These are phyloP conservation scores for Erebia palarica DNA, from an alignment of 2,888 invertebrate genomes.

Conservation along the genomic window DNA sequence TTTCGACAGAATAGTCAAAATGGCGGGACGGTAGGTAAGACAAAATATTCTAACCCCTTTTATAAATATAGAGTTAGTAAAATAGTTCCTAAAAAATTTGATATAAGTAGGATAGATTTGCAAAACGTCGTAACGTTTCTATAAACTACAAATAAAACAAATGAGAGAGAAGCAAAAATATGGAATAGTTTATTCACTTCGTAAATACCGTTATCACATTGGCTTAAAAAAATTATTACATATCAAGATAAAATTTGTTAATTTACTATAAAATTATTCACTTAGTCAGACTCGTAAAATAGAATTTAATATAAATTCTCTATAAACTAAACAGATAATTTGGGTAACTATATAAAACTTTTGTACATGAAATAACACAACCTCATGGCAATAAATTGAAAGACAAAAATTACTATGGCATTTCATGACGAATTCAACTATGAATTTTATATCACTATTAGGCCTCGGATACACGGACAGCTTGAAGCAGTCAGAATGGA, in stretches of 20 bases:
- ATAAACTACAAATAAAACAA: slow-evolving; percentile 28
- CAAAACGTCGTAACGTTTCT: background rate
- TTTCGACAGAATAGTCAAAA: no score
- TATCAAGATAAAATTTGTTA: slow-evolving; percentile 59
- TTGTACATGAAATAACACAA: slow-evolving; percentile 78
- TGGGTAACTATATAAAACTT: slow-evolving; percentile 73
- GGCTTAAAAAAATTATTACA: slow-evolving; percentile 64
- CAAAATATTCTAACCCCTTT: no score
- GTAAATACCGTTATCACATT: slow-evolving; percentile 79
- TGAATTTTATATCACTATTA: background rate
- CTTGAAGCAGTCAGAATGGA: no score
- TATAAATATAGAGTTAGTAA: no score
- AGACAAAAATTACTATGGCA: slow-evolving; percentile 64
- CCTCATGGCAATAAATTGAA: slow-evolving; percentile 68
- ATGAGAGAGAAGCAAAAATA: slow-evolving; percentile 31
- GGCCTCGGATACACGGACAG: no score
- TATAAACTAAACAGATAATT: slow-evolving; percentile 64
- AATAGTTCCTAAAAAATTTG: no score
- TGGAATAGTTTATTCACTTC: slow-evolving; percentile 49
- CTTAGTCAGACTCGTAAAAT: slow-evolving; percentile 74
- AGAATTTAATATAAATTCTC: slow-evolving; percentile 78
- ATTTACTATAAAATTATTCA: slow-evolving; percentile 62
- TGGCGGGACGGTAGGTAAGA: no score
- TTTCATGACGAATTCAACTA: slow-evolving; percentile 45
- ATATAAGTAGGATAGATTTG: no score